Conservation (phyloP, 2,113 vertebrate genomes). For the Sardina pilchardus region DNA sequence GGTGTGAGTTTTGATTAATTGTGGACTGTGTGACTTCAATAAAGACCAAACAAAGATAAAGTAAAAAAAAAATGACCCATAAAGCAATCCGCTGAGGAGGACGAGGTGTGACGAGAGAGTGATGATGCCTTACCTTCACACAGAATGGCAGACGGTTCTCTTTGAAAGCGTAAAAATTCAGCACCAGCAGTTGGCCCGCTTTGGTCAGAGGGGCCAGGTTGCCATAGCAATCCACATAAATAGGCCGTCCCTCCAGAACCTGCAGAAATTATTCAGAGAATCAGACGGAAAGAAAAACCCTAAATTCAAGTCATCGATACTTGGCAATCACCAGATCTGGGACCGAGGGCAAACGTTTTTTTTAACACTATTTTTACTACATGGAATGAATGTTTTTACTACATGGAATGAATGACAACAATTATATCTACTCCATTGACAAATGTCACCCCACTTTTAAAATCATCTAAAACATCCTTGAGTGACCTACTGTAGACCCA, state of each 20-base stretch:
- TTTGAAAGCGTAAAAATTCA: conserved; percentile 99
- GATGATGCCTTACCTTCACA: conserved; percentile 85
- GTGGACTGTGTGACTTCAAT: too few species aligned
- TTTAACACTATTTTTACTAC: not conserved
- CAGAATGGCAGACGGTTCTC: conserved; percentile 98
- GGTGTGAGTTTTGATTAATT: too few species aligned
- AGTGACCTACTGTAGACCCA: too few species aligned
- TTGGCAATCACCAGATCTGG: not conserved
- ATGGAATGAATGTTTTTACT: not conserved
- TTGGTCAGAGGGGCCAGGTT: conserved; percentile 93
- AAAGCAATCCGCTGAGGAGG: not conserved
- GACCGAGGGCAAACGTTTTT: not conserved
- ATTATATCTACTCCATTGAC: not conserved
- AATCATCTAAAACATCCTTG: not conserved
- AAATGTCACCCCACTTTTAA: not conserved
- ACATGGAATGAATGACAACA: too few species aligned
- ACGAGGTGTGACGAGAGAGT: not conserved
- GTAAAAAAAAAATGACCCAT: too few species aligned
- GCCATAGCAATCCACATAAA: conserved; percentile 96
- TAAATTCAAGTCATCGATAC: not conserved
- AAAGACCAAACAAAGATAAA: not conserved
- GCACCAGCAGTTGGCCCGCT: conserved; percentile 92
- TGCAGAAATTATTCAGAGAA: conserved; percentile 52
- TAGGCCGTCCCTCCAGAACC: conserved; percentile 96
- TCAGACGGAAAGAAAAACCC: not conserved